Evolutionary conservation across 1,140 invertebrate species (phyloP).

Genomic region (Mactra quadrangularis): DNA sequence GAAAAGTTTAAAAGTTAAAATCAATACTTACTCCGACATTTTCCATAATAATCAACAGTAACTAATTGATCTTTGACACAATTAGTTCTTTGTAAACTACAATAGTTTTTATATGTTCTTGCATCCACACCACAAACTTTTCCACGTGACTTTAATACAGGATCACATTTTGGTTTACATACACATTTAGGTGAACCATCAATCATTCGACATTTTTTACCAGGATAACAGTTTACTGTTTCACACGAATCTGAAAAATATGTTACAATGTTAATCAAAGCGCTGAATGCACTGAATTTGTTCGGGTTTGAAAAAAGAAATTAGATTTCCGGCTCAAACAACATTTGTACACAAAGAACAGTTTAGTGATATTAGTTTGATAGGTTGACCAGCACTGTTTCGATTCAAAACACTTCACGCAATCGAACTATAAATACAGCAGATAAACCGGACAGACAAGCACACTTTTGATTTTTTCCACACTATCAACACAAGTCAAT

Average conservation of each 20-base stretch:
- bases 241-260: conserved; percentile 28
- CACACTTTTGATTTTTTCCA: no score
- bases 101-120: conserved; percentile 74
- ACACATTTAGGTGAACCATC: conserved; percentile 33
- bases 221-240: conserved; percentile 24
- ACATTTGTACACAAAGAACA: no score
- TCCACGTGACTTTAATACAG: conserved; percentile 9
- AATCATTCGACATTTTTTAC: conserved; percentile 23
- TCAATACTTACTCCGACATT: conserved; percentile 46
- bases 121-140: conserved; percentile 77
- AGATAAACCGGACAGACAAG: no score
- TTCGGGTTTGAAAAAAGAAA: no score
- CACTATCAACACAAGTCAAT: no score
- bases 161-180: conserved; percentile 31
- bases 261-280: no score
- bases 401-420: no score
- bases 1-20: not conserved
- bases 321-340: no score
- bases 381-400: no score
- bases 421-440: no score
- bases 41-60: conserved; percentile 40
- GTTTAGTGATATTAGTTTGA: no score
- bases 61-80: conserved; percentile 58
- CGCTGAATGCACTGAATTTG: no score
- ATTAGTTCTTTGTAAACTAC: conserved; percentile 67